Conservation (phyloP, 2,888 invertebrate genomes). For the Ochlodes sylvanus region DNA sequence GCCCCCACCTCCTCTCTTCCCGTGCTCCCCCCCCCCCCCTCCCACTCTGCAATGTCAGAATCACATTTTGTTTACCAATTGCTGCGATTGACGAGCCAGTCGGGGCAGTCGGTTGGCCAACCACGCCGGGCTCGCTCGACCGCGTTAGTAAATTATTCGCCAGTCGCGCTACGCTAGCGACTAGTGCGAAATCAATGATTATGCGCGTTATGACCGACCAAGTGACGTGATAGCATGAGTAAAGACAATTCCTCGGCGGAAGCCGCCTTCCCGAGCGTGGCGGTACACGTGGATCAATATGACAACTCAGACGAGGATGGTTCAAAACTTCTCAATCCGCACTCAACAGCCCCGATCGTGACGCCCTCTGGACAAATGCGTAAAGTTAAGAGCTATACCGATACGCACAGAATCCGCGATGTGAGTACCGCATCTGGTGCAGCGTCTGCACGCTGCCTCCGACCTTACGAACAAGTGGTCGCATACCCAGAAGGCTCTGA, state of each 20-base stretch:
- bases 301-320: conserved; percentile 70
- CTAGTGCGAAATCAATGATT: conserved; percentile 71
- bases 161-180: conserved; percentile 76
- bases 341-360: conserved; percentile 65
- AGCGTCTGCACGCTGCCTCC: conserved; percentile 76
- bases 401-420: conserved; percentile 79
- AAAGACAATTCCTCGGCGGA: conserved; percentile 73
- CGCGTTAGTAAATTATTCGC: conserved; percentile 87
- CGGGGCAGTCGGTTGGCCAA: conserved; percentile 71
- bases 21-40: conserved; percentile 64
- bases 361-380: conserved; percentile 81
- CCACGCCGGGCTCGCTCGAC: conserved; percentile 93
- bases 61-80: conserved; percentile 83
- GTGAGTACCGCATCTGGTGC: conserved; percentile 75
- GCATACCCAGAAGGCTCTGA: conserved; percentile 86
- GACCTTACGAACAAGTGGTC: conserved; percentile 80
- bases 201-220: conserved; percentile 78
- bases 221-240: conserved; percentile 81
- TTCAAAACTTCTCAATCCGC: conserved; percentile 70
- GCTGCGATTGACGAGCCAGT: conserved; percentile 81
- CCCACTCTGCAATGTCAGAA: conserved; percentile 66
- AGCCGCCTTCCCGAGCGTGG: conserved; percentile 75
- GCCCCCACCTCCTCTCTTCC: conserved; percentile 88
- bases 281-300: conserved; percentile 75
- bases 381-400: conserved; percentile 82